These are phyloP conservation scores for Pimephales promelas DNA, from an alignment of 2,113 vertebrate species.

Conservation along the genomic window DNA sequence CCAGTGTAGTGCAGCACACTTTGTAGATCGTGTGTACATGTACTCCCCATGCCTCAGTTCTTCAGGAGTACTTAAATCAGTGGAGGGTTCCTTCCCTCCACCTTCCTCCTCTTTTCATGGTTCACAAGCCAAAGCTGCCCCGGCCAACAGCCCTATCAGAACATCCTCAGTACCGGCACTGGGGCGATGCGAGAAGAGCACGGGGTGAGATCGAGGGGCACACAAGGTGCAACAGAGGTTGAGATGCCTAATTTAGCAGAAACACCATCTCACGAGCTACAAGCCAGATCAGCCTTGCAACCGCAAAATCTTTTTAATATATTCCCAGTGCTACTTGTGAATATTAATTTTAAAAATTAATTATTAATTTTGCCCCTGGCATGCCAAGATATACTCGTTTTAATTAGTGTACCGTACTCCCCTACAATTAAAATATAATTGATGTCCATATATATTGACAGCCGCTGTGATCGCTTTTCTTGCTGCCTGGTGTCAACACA, in stretches of 20 bases:
- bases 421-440: constrained; percentile 99
- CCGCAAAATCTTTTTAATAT: constrained; percentile 97
- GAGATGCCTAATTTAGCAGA: constrained; percentile 71
- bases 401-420: constrained; percentile 99
- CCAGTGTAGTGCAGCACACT: background rate
- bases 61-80: constrained; percentile 26
- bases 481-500: constrained; percentile 95
- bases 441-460: constrained; percentile 94
- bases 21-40: background rate
- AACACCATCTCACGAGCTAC: constrained; percentile 74
- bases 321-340: constrained; percentile 99
- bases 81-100: constrained; percentile 38
- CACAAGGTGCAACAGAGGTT: constrained; percentile 43
- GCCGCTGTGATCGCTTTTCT: constrained; percentile 90
- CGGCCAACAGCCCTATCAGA: constrained; percentile 52
- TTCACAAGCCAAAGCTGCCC: constrained; percentile 51
- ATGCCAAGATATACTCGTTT: constrained; percentile 99
- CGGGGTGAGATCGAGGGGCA: constrained; percentile 32
- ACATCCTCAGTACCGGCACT: constrained; percentile 36
- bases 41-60: background rate
- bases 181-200: constrained; percentile 17
- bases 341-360: constrained; percentile 99
- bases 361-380: constrained; percentile 99
- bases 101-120: constrained; percentile 51
- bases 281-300: constrained; percentile 90